Percentiles rank a stretch among this genome's conserved stretches.
Conservation (phyloP, 2,797 vertebrate genomes). For the Myiotriccus ornatus region DNA sequence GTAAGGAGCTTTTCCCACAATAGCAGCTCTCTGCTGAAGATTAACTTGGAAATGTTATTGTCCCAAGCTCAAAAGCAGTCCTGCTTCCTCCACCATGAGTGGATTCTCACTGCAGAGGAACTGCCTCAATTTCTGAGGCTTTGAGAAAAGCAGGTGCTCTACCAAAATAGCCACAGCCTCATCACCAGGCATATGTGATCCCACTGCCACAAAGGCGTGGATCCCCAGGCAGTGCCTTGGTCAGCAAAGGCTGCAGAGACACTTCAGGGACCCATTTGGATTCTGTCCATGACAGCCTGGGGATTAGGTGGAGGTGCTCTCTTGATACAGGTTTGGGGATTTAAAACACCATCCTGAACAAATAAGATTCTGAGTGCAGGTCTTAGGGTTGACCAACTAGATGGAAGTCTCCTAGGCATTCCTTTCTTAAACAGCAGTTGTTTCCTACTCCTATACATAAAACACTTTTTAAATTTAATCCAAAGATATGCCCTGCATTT, state of each 20-base stretch:
- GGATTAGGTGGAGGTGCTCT: not conserved
- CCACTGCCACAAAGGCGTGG: not conserved
- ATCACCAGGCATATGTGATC: not conserved
- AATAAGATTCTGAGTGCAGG: not conserved
- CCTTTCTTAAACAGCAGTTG: not conserved
- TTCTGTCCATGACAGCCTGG: not conserved
- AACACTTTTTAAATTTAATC: not conserved
- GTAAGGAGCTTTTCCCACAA: not conserved
- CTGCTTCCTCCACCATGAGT: not conserved
- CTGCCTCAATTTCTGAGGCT: not conserved
- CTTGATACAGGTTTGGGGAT: not conserved
- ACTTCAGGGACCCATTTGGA: not conserved
- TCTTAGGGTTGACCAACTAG: rapidly evolving
- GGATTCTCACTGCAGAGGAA: not conserved
- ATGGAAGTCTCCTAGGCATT: not conserved
- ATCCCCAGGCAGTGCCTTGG: not conserved
- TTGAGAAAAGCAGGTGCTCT: not conserved
- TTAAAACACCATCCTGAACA: not conserved
- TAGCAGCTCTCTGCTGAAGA: not conserved
- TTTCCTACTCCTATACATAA: not conserved
- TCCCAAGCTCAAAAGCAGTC: not conserved
- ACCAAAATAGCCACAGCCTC: not conserved
- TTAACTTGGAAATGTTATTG: not conserved
- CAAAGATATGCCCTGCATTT: not conserved
- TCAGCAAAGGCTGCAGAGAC: not conserved